Base-by-base conservation (phyloP, 2,113 vertebrate species). In the Paramisgurnus dabryanus region DNA sequence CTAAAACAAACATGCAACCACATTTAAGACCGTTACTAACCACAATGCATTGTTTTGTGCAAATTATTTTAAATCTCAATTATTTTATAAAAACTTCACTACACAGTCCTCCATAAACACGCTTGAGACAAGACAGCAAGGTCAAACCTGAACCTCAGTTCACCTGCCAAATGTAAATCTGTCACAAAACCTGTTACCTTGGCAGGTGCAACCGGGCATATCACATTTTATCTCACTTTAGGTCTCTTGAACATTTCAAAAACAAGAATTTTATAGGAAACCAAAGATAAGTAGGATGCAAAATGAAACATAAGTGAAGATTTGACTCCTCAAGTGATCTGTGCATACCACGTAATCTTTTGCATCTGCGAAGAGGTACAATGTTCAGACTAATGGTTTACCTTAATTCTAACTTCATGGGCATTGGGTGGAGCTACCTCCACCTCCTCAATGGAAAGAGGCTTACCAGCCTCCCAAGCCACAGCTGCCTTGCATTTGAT, bases 401-500 rank as follows among this genome's bases (percentile, higher is more conserved):
- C 93, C 93, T 95, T 95, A 53, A 94, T 85, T 63, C 92, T 89
- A 17, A 95, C 90, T 93, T 95, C 92, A 82, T 94, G 88, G 67
- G 91, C 91, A 40, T 91, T 93, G 0, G 94, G 94, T 47, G 93
- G 94, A 2, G 92, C 92, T 4, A 95, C 93, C 84, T 95, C 93
- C 70, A 94, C 86, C 60, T 95, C 94, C 47, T 95, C 94, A 7
- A 94, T 87, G 11, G 90, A 83, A 4, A 95, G 86, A 58, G 92
- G 92, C 61, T 92, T 92, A 2, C 91, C 92, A 13, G 94, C 67
- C 70, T 92, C 91, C 94, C 94, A 95, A 68, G 94, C 90, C 40
- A 95, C 86, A 15, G 94, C 94, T 60, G 93, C 94, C 90, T 89
- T 94, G 83, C 93, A 95, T 85, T 91, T 95, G 78, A 96, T 95